These are phyloP conservation scores for Actenoides hombroni DNA, from an alignment of 2,113 vertebrate genomes.

Conservation along the genomic window DNA sequence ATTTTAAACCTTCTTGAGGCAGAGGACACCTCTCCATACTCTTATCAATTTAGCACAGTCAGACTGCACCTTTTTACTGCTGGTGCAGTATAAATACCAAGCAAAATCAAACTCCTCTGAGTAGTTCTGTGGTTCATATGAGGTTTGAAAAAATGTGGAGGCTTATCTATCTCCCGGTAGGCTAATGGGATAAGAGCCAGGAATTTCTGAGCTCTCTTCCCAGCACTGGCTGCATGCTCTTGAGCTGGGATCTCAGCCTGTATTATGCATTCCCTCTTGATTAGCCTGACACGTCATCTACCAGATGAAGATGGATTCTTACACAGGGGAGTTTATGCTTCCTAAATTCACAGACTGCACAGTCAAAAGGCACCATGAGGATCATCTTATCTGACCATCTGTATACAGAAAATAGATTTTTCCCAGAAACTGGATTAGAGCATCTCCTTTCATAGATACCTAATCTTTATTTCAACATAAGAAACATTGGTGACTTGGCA, in stretches of 20 bases:
- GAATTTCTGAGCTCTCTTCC: constrained; percentile 38
- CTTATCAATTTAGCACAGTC: not conserved
- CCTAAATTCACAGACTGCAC: not conserved
- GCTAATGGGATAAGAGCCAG: constrained; percentile 21
- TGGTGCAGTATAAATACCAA: not conserved
- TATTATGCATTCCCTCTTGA: not conserved
- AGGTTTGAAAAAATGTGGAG: not conserved
- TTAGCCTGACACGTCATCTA: not conserved
- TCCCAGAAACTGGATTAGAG: constrained; percentile 16
- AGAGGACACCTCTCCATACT: not conserved
- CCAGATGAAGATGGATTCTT: not conserved
- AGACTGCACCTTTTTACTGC: not conserved
- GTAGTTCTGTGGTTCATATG: not conserved
- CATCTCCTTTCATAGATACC: constrained; percentile 7
- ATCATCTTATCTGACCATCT: constrained; percentile 22
- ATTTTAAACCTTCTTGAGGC: not conserved
- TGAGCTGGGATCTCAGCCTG: not conserved
- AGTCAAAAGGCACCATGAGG: not conserved
- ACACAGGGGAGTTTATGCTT: not conserved
- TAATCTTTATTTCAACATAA: constrained; percentile 40
- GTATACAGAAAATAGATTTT: constrained; percentile 20
- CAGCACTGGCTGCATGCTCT: not conserved
- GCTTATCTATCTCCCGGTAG: constrained; percentile 23
- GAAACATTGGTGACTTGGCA: not conserved
- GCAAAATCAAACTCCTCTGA: not conserved